phyloP scores from a whole-genome alignment of 2,113 vertebrate species.

The Smithornis capensis region DNA sequence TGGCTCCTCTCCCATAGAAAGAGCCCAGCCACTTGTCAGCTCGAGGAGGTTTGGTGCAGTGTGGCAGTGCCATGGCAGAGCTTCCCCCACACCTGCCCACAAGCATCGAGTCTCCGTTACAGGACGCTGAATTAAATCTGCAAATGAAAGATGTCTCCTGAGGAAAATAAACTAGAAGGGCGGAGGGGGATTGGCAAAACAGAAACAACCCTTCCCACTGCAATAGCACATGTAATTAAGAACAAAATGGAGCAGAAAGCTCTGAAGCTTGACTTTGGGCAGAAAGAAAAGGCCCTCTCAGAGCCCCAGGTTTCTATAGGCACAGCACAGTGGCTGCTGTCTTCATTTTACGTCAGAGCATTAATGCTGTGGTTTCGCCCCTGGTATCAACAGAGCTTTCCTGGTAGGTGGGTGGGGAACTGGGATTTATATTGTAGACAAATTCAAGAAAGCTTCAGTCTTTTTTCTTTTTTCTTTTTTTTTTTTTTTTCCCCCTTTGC shows the following conservation, averaged over 20 bases:
- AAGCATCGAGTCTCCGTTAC: background rate
- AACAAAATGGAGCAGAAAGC: background rate
- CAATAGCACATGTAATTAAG: background rate
- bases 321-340: background rate
- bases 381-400: constrained; percentile 8
- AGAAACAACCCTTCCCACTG: background rate
- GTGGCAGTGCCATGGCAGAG: background rate
- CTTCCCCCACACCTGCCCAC: background rate
- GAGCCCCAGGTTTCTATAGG: background rate
- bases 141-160: background rate
- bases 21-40: background rate
- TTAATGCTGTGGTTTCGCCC: constrained; percentile 1
- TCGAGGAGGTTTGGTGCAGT: background rate
- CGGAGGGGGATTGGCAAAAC: background rate
- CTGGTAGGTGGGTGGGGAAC: background rate
- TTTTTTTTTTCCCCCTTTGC: too few species aligned
- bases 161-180: background rate
- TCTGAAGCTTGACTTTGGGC: background rate
- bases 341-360: constrained; percentile 8
- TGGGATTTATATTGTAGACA: constrained; percentile 1
- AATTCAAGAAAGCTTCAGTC: background rate
- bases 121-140: background rate
- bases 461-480: background rate
- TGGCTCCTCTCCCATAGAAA: fast-evolving
- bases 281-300: background rate